phyloP scores from a whole-genome alignment of 2,797 vertebrate genomes.

The Podargus strigoides region DNA sequence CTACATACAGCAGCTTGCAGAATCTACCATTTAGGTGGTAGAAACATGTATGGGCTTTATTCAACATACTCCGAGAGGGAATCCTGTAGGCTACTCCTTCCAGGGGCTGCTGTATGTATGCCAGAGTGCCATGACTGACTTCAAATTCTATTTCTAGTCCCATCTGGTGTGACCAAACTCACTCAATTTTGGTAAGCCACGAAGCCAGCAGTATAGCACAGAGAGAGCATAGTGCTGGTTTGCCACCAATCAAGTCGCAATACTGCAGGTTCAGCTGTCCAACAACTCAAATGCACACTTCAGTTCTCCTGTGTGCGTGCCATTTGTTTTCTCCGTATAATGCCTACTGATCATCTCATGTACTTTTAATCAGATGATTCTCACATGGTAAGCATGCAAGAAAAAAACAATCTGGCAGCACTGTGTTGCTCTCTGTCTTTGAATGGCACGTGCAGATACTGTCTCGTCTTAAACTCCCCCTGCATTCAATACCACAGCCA shows the following conservation, averaged over 20 bases:
- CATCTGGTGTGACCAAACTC: not conserved
- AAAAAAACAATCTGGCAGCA: not conserved
- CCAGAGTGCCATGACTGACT: not conserved
- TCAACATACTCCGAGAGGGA: not conserved
- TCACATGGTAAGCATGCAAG: not conserved
- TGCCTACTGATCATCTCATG: not conserved
- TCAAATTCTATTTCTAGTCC: not conserved
- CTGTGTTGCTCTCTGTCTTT: not conserved
- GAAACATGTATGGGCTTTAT: not conserved
- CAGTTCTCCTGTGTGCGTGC: not conserved
- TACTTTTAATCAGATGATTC: not conserved
- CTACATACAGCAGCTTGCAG: not conserved
- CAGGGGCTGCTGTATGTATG: not conserved
- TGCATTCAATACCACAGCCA: not conserved
- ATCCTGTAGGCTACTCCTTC: not conserved
- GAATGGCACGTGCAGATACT: not conserved
- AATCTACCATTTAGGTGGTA: not conserved
- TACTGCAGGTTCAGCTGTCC: not conserved
- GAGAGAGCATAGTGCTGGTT: fast-evolving
- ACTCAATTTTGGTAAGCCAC: not conserved
- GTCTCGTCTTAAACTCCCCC: not conserved
- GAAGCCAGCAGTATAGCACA: not conserved
- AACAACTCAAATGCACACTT: not conserved
- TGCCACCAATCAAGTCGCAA: not conserved
- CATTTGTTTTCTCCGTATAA: not conserved